Conservation (phyloP, 2,113 vertebrate genomes). For the Menura novaehollandiae region DNA sequence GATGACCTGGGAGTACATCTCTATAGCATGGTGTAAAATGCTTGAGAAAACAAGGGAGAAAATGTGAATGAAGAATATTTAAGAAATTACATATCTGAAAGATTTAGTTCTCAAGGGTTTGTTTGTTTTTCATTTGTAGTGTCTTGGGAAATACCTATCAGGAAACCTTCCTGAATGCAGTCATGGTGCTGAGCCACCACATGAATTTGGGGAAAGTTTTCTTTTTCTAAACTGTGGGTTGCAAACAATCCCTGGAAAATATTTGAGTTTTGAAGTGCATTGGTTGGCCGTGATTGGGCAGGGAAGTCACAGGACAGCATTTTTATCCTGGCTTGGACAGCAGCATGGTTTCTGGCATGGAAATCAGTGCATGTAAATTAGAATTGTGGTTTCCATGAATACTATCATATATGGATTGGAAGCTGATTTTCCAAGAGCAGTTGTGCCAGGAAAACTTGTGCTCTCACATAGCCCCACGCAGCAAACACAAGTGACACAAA, state of each 20-base stretch:
- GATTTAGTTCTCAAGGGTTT: background rate
- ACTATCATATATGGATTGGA: conserved; percentile 62
- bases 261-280: conserved; percentile 18
- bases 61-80: background rate
- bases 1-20: background rate
- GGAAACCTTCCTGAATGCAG: background rate
- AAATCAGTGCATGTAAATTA: conserved; percentile 35
- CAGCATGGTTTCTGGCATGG: conserved; percentile 30
- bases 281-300: background rate
- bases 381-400: conserved; percentile 48
- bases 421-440: conserved; percentile 41
- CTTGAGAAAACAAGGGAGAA: background rate
- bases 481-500: conserved; percentile 41
- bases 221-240: background rate
- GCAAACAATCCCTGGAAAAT: conserved; percentile 32
- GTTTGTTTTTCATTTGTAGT: background rate
- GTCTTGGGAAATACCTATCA: background rate
- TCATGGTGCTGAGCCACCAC: background rate
- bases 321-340: background rate
- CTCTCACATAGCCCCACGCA: conserved; percentile 22
- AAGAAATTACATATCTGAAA: background rate
- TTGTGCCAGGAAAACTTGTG: conserved; percentile 49
- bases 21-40: background rate
- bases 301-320: conserved; percentile 11
- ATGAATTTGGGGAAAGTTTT: background rate